Evolutionary conservation across 2,888 invertebrate species (phyloP), one percentile per base, ranked within the genome.

Genomic region (Lithophane ornitopus): DNA sequence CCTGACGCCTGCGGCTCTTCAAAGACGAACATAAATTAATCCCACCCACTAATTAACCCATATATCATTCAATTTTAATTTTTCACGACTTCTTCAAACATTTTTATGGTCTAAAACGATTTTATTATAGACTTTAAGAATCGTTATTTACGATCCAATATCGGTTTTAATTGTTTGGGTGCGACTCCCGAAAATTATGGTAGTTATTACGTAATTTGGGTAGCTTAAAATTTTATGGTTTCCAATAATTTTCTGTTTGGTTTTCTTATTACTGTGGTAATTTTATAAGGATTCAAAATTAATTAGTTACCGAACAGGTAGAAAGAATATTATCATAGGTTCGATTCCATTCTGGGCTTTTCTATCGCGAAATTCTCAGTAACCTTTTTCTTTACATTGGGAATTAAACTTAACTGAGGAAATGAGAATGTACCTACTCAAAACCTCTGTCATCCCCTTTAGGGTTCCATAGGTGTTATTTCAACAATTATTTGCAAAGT

Each of bases 11-110:
- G 71, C 74, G 89, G 89, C 89, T 76, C 76, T 86, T 84, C 83
- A 87, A 89, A 90, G 84, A 67, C 72, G 66, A 80, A 84, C 87
- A 91, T 93, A 92, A 93, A 93, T 92, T 89, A 92, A 85, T 85
- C 87, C 83, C 85, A 72, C 86, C 87, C 75, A 85, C 90, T 93
- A 94, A 93, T 94, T 93, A 92, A 86, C 76, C 70, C 83, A 87
- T 92, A 90, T 81, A 89, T 93, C 92, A 90, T 90, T 90, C 88
- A 89, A 85, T 88, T 89, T 89, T 78, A 82, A 88, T 89, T 89
- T 89, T 89, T 86, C 84, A 83, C 80, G 87, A 90, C 92, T 87
- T 90, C 90, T 87, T 91, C 89, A 89, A 92, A 92, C 87, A 82
- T 82, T 84, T 88, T 82, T 82, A 85, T 74, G 81, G 77, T 76